Evolutionary conservation across 2,888 invertebrate species (phyloP), one percentile per base, ranked within the genome.

Genomic region (Bursaphelenchus okinawaensis): DNA sequence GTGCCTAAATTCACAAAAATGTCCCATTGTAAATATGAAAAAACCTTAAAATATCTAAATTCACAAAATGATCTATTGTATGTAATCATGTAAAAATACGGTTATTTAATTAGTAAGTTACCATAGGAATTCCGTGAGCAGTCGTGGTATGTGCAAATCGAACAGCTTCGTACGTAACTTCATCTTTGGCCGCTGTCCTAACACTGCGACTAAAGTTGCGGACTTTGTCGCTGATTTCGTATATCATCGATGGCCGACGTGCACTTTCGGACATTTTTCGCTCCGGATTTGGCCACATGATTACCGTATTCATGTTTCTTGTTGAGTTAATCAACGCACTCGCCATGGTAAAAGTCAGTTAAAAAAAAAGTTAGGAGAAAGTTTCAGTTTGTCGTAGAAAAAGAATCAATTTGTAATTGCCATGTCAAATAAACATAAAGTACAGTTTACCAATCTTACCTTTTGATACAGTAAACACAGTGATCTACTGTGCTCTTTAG

Each of bases 111-210:
- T 22, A 28, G 12, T 22, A 50, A 24, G 22, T 12, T 27, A 70
- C 70, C 73, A 73, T 73, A 0, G 73, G 72, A 23, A 70, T 60
- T 16, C 73, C 73, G 54, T 73, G 72, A 31, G 70, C 72, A 8
- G 73, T 73, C 12, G 73, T 73, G 19, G 70, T 52, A 9, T 68
- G 59, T 27, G 68, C 68, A 29, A 68, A 68, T 20, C 69, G 63
- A 20, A 70, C 24, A 12, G 68, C 64, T 50, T 68, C 68, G 55
- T 67, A 68, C 16, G 61, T 67, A 22, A 68, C 23, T 20, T 68
- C 68, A 40, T 66, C 65, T 27, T 68, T 69, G 7, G 68, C 68
- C 8, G 64, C 65, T 28, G 52, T 66, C 24, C 61, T 69, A 9
- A 68, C 67, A n/a, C 59, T 65, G 27, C 65, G 52, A 55, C 65